Evolutionary conservation across 2,113 vertebrate genomes (phyloP), one percentile per base, ranked within the genome.

Genomic region (Rhinopomastus cyanomelas): DNA sequence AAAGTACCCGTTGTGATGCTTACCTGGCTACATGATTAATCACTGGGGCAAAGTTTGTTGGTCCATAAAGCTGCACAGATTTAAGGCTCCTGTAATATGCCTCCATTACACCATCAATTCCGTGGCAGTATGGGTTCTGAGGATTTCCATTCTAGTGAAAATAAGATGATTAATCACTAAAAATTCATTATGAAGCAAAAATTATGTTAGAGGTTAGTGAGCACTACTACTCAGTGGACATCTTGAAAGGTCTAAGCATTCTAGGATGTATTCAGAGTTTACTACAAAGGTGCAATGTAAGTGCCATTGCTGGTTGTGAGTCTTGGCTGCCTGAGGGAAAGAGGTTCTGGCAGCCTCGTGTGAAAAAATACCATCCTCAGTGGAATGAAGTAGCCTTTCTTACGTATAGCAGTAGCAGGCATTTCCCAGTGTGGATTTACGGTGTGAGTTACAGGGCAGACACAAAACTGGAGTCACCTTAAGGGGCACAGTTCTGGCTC

Each of bases 11-110:
- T 21, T 56, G 64, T n/a, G 65, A 75, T 36, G 53, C 90, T 95
- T 97, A 99, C 99, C 99, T 98, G 90, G 99, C 99, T 88, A 99
- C 99, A 10, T 99, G 99, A 96, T 99, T 99, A 95, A 99, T 98
- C 81, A 99, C 98, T 19, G 99, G 99, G 52, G 99, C 99, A 96
- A 99, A 99, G 96, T 99, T 99, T 71, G 99, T 99, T 72, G 99
- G 99, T 72, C 98, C 99, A 61, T 99, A 99, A 39, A 99, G 98
- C 42, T 98, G 98, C 16, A 99, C 99, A 36, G 97, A 98, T 92
- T 98, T 99, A 76, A 99, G 98, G 86, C 98, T 99, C 97, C 98
- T 97, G 77, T 99, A 99, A 87, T 99, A 99, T 3, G 99, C 99
- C 82, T 99, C 98, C 98, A 99, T 98, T 56, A 99, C 99, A 5